These are phyloP conservation scores for Noturus placidus DNA, from an alignment of 2,113 vertebrate species.

Conservation along the genomic window DNA sequence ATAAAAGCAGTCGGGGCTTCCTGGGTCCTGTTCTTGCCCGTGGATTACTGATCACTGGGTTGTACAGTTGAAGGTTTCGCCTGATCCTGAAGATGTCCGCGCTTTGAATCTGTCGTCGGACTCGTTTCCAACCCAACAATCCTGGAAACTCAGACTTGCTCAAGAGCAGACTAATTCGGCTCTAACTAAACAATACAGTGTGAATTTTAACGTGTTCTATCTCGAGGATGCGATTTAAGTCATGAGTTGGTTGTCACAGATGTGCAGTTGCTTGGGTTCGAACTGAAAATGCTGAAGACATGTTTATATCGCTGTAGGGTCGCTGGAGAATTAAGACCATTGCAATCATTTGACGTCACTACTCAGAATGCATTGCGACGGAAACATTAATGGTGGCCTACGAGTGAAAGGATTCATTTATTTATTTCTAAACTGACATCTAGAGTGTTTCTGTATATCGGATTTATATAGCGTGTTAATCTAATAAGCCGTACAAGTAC, in stretches of 20 bases:
- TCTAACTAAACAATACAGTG: background rate
- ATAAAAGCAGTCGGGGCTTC: background rate
- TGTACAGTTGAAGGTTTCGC: background rate
- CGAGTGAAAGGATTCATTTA: no score
- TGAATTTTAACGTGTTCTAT: background rate
- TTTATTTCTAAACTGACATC: no score
- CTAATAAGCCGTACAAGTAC: no score
- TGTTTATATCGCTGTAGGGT: no score
- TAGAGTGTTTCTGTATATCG: no score
- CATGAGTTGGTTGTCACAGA: background rate
- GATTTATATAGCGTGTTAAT: no score
- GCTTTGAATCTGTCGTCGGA: background rate
- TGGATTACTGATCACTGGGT: background rate
- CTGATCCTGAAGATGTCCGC: background rate
- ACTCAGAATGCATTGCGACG: no score
- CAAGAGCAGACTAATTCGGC: background rate
- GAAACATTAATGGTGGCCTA: no score
- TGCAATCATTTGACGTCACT: no score
- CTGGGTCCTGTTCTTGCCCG: background rate
- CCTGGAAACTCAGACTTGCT: background rate
- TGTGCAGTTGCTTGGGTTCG: no score
- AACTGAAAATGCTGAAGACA: no score
- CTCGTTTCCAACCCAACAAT: background rate
- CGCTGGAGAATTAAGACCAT: no score
- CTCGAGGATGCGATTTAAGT: background rate